Conservation (phyloP, 1,140 invertebrate genomes). For the Pteromalus puparum region DNA sequence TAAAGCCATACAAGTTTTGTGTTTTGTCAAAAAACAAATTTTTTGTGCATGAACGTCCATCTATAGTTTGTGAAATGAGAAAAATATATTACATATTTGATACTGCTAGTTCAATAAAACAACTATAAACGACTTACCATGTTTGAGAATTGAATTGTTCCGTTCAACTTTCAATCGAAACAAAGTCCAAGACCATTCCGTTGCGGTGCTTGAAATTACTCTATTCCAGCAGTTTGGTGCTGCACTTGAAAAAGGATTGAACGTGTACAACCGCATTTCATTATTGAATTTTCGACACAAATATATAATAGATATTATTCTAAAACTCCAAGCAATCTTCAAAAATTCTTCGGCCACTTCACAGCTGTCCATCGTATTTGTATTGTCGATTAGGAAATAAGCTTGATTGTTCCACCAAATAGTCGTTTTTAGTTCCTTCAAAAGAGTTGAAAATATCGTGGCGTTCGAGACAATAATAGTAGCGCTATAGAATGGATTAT, state of each 20-base stretch:
- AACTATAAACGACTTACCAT: too few species aligned
- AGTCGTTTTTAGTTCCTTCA: too few species aligned
- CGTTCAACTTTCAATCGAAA: too few species aligned
- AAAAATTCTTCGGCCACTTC: neutral
- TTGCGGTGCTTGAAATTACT: neutral
- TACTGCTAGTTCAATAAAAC: too few species aligned
- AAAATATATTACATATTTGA: too few species aligned
- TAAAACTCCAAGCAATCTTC: neutral
- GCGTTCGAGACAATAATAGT: too few species aligned
- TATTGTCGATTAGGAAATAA: neutral
- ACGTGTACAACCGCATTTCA: neutral
- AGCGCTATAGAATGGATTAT: too few species aligned
- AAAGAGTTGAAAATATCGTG: too few species aligned
- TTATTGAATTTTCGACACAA: neutral
- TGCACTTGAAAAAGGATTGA: neutral
- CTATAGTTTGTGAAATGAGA: neutral
- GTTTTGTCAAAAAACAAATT: conserved; percentile 13
- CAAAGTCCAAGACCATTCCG: too few species aligned
- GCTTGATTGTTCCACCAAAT: too few species aligned
- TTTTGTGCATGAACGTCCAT: neutral
- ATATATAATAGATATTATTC: neutral
- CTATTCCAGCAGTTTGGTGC: neutral
- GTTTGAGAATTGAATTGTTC: too few species aligned
- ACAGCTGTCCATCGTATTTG: neutral
- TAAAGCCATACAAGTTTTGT: neutral